Conservation (phyloP, 2,888 invertebrate species). For the Mesoligia furuncula region DNA sequence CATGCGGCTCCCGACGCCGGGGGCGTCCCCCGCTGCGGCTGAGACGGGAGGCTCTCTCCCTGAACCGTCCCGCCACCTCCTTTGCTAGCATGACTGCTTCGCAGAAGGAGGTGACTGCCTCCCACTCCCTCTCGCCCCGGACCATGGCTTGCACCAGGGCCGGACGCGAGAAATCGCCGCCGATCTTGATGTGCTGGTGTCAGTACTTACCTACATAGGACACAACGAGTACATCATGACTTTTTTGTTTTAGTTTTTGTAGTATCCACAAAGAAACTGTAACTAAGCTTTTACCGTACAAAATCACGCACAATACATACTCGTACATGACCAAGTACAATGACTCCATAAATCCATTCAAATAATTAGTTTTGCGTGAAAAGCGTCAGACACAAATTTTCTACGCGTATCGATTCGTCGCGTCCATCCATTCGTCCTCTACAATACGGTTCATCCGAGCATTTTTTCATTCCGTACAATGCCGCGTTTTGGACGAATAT, state of each 20-base stretch:
- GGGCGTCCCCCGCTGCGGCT: too few relatives aligned
- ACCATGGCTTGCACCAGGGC: too few relatives aligned
- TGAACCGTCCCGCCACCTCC: too few relatives aligned
- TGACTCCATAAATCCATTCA: conserved; percentile 6
- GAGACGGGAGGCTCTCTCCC: too few relatives aligned
- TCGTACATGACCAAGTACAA: neutral
- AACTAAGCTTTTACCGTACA: neutral
- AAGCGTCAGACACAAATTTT: conserved; percentile 6
- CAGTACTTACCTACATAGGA: too few relatives aligned
- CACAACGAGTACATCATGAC: neutral
- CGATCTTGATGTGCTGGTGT: too few relatives aligned
- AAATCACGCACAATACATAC: neutral
- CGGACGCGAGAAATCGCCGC: too few relatives aligned
- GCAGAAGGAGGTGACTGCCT: too few relatives aligned
- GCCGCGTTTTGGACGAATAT: neutral
- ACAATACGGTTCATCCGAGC: neutral
- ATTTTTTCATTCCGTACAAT: conserved; percentile 1
- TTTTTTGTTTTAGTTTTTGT: neutral
- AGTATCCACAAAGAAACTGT: neutral
- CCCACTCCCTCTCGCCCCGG: too few relatives aligned
- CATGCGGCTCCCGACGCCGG: too few relatives aligned
- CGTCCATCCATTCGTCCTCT: neutral
- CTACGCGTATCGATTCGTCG: conserved; percentile 17
- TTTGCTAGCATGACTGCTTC: too few relatives aligned
- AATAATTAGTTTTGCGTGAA: conserved; percentile 14